A percentile compares a stretch with the other conserved stretches of the same genome.
phyloP scores from a whole-genome alignment of 1,140 invertebrate genomes.

The Drosophila mojavensis region DNA sequence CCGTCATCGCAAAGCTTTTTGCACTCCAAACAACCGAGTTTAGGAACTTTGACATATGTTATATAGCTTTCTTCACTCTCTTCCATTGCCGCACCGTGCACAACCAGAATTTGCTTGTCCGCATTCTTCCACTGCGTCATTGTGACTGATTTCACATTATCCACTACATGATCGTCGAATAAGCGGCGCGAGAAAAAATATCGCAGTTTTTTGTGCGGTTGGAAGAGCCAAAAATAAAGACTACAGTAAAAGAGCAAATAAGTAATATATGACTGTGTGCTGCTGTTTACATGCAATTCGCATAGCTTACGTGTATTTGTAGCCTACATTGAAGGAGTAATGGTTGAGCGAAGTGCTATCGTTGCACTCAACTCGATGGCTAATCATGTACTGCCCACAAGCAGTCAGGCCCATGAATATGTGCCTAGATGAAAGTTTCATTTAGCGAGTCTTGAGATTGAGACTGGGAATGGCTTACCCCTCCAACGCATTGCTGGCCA shows the following conservation, averaged over 20 bases:
- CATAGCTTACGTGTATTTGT: conserved; percentile 79
- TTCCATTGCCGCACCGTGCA: conserved; percentile 84
- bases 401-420: conserved; percentile 96
- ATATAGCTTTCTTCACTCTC: conserved; percentile 83
- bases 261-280: background rate
- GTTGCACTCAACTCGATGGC: conserved; percentile 90
- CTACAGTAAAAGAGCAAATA: conserved; percentile 22
- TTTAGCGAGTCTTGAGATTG: conserved; percentile 38
- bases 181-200: conserved; percentile 84
- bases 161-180: conserved; percentile 86
- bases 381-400: conserved; percentile 95
- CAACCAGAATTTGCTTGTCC: conserved; percentile 85
- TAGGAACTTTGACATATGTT: conserved; percentile 83
- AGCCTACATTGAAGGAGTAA: conserved; percentile 80
- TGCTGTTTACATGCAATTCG: background rate
- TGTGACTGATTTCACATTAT: conserved; percentile 86
- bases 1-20: conserved; percentile 79
- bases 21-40: conserved; percentile 82
- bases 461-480: conserved; percentile 52
- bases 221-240: conserved; percentile 82
- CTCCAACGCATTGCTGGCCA: conserved; percentile 82
- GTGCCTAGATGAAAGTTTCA: conserved; percentile 86
- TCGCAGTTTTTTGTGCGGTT: conserved; percentile 74
- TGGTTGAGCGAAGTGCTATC: conserved; percentile 75
- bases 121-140: conserved; percentile 86